These are phyloP conservation scores for Macropis europaea DNA, from an alignment of 2,888 invertebrate genomes.

Conservation along the genomic window DNA sequence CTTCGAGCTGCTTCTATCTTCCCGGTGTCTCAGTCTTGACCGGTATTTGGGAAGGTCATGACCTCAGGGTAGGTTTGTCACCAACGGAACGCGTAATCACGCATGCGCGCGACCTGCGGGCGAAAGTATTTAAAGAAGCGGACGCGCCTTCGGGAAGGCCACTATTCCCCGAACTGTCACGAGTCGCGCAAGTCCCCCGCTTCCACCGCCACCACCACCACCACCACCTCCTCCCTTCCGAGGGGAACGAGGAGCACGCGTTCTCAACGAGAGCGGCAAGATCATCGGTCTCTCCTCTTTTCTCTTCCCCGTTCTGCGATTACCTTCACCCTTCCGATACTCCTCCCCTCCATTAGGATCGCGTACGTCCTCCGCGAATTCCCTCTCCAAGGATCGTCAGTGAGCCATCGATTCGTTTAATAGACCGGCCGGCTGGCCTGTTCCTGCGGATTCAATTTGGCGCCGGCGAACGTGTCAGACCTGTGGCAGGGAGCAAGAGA, in stretches of 20 bases:
- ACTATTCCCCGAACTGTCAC: constrained; percentile 73
- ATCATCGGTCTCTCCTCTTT: constrained; percentile 26
- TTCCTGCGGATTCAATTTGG: constrained; percentile 42
- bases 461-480: constrained; percentile 18
- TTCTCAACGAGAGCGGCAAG: constrained; percentile 46
- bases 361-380: constrained; percentile 33
- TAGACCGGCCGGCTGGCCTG: constrained; percentile 24
- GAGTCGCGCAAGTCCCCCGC: constrained; percentile 66
- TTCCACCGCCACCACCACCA: too few relatives aligned
- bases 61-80: constrained; percentile 70
- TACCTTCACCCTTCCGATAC: neutral
- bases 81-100: constrained; percentile 56
- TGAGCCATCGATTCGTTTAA: constrained; percentile 40
- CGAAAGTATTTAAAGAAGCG: constrained; percentile 78
- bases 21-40: constrained; percentile 70
- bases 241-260: constrained; percentile 44
- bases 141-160: constrained; percentile 73
- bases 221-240: constrained; percentile 51
- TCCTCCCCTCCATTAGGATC: constrained; percentile 14
- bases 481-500: constrained; percentile 28
- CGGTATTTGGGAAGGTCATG: constrained; percentile 76
- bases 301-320: constrained; percentile 6
- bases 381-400: constrained; percentile 32
- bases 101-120: constrained; percentile 71
- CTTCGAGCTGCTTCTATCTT: constrained; percentile 34